Evolutionary conservation across 2,797 vertebrate species (phyloP).

Genomic region (Harpagifer antarcticus): DNA sequence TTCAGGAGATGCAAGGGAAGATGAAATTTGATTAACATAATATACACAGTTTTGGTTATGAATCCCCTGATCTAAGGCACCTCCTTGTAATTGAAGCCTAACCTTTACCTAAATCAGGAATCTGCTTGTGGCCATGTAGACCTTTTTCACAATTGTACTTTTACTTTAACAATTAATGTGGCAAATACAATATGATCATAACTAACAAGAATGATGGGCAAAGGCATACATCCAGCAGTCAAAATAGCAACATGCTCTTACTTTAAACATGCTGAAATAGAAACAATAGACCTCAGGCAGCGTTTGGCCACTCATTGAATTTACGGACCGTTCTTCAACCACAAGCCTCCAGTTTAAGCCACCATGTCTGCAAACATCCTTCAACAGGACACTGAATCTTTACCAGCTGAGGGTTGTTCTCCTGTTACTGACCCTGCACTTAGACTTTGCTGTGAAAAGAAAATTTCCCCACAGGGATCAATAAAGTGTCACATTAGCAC

Average conservation of each 20-base stretch:
- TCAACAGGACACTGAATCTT: constrained; percentile 59
- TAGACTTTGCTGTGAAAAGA: constrained; percentile 61
- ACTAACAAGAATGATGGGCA: background rate
- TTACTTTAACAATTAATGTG: background rate
- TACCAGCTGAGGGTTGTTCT: constrained; percentile 49
- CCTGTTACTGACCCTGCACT: constrained; percentile 67
- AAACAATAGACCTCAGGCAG: background rate
- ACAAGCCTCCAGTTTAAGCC: constrained; percentile 20
- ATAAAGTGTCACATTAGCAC: constrained; percentile 75
- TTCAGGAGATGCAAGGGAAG: background rate
- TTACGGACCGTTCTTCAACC: constrained; percentile 45
- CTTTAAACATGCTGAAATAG: constrained; percentile 1
- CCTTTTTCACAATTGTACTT: background rate
- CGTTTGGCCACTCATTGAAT: constrained; percentile 29
- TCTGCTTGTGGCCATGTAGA: background rate
- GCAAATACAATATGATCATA: background rate
- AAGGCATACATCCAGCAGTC: background rate
- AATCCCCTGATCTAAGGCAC: background rate
- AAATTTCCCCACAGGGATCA: constrained; percentile 70
- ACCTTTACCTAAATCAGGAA: background rate
- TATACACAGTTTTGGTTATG: background rate
- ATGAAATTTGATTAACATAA: background rate
- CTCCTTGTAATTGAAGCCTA: background rate
- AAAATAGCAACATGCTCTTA: background rate
- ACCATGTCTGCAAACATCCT: constrained; percentile 46